Evolutionary conservation across 2,797 vertebrate genomes (phyloP), one percentile per base, ranked within the genome.

Genomic region (Vespertilio murinus): DNA sequence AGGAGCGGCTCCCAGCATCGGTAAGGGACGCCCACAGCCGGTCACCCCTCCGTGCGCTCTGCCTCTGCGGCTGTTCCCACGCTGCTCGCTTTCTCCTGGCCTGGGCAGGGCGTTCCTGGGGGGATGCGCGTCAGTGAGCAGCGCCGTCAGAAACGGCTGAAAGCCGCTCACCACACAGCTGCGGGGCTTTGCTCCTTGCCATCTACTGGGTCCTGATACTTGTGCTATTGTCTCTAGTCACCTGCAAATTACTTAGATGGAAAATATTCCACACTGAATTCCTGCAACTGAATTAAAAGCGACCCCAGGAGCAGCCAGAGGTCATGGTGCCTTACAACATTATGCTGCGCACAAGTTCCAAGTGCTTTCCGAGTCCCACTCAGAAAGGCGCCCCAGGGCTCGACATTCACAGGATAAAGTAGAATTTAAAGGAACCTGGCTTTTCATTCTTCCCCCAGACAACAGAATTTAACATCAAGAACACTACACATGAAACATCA

Each of bases 21-120:
- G 42, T 94, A 91, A 88, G 64, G 88, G 88, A 92, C 40, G 23
- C 79, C 80, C 71, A 38, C 49, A 12, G 56, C 59, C 59, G n/a
- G 59, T n/a, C 28, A 7, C 59, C 59, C 59, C 30, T 64, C 6
- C 59, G 11, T 14, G 59, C 12, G 2, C 16, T 14, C 59, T 61
- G 12, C 59, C 30, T 7, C 59, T n/a, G 30, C 6, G 59, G 30
- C 59, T 38, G 74, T 23, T 81, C 85, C 96, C 79, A 83, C 33
- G 69, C 79, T 71, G 69, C 52, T 35, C 88, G 82, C 56, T 88
- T 40, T 30, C 59, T n/a, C 59, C 59, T 7, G 30, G 59, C 23
- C 56, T 5, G 12, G 1, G 5, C 11, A 28, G 56, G 25, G 59
- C 42, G 52, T n/a, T 67, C 42, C 61, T 25, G 1, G 16, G 40